phyloP scores from a whole-genome alignment of 2,888 invertebrate genomes.

The Philereme vetulata region DNA sequence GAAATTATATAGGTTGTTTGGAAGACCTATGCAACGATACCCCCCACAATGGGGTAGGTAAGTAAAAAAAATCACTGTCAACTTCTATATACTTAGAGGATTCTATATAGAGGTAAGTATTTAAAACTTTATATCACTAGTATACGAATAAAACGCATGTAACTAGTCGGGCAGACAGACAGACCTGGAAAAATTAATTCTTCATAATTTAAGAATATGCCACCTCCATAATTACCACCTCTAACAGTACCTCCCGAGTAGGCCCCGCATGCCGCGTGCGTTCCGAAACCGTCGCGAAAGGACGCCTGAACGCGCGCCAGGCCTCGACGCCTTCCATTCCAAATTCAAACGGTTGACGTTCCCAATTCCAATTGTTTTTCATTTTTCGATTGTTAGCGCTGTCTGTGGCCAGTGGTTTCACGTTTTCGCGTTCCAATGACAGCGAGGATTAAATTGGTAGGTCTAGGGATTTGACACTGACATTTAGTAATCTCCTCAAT shows the following conservation, averaged over 20 bases:
- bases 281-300: conserved; percentile 47
- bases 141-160: too few species aligned
- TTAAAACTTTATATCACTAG: too few species aligned
- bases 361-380: conserved; percentile 79
- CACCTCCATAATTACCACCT: conserved; percentile 8
- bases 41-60: too few species aligned
- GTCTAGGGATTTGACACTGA: conserved; percentile 16
- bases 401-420: conserved; percentile 66
- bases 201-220: not conserved
- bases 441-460: conserved; percentile 27
- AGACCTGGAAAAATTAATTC: too few species aligned
- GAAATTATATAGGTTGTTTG: too few species aligned
- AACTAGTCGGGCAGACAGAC: too few species aligned
- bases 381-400: conserved; percentile 71
- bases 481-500: conserved; percentile 13
- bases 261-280: conserved; percentile 55
- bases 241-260: not conserved
- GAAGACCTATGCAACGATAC: too few species aligned
- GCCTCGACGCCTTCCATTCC: conserved; percentile 55
- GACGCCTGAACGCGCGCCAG: conserved; percentile 48
- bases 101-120: too few species aligned
- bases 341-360: conserved; percentile 78
- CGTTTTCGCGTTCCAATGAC: conserved; percentile 43
- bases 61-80: too few species aligned
- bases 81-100: too few species aligned